A percentile compares a stretch with the other conserved stretches of the same genome.
phyloP scores from a whole-genome alignment of 2,113 vertebrate genomes.

The Chamaea fasciata region DNA sequence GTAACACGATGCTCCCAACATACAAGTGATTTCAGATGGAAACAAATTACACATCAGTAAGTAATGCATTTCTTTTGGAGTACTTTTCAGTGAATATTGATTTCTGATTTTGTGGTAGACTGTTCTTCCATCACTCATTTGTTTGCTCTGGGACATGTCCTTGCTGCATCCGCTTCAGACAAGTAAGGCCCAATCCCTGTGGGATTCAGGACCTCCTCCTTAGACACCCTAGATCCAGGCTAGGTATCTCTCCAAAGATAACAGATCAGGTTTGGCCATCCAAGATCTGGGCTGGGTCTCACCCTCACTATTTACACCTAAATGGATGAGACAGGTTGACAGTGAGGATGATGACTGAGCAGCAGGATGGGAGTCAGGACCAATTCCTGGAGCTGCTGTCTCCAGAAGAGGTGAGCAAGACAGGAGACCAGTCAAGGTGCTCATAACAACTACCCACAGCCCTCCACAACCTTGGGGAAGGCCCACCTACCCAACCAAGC shows the following conservation, averaged over 20 bases:
- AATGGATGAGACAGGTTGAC: not conserved
- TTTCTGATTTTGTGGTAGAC: not conserved
- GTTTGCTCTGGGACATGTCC: not conserved
- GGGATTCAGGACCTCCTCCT: not conserved
- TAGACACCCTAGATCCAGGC: not conserved
- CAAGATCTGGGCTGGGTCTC: not conserved
- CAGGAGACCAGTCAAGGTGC: not conserved
- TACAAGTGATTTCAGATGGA: conserved; percentile 30
- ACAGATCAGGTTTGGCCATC: not conserved
- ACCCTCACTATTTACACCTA: not conserved
- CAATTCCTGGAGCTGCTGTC: not conserved
- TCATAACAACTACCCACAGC: not conserved
- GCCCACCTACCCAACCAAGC: not conserved
- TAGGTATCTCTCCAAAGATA: not conserved
- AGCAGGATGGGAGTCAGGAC: not conserved
- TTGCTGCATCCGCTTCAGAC: not conserved
- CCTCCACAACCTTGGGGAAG: not conserved
- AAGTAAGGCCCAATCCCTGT: not conserved
- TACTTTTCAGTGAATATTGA: not conserved
- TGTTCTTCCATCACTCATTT: not conserved
- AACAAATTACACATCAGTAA: conserved; percentile 32
- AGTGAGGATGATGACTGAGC: not conserved
- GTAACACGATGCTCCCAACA: not conserved
- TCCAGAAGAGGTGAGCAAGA: not conserved
- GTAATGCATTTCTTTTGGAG: not conserved